Conservation (phyloP, 1,140 invertebrate genomes). For the Oncopeltus fasciatus region DNA sequence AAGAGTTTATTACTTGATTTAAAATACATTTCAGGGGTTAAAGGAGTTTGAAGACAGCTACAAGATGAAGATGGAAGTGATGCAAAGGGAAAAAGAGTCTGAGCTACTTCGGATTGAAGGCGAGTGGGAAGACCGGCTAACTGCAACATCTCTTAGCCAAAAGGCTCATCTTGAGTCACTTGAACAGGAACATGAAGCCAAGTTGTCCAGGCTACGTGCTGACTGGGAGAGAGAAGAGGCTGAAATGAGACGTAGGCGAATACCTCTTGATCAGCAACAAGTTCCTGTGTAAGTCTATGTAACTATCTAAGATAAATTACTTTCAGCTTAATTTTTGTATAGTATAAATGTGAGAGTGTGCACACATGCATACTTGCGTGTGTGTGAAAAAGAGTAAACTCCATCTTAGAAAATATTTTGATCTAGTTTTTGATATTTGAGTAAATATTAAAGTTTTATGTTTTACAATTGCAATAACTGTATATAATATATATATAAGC, state of each 20-base stretch:
- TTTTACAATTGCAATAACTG: too few species aligned
- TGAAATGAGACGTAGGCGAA: neutral
- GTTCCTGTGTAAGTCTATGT: neutral
- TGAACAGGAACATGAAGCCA: conserved; percentile 7
- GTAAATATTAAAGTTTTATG: too few species aligned
- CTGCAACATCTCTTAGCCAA: conserved; percentile 10
- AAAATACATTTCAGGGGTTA: conserved; percentile 2
- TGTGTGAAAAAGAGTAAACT: too few species aligned
- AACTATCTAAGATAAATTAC: neutral
- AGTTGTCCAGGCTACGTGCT: neutral
- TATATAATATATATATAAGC: too few species aligned
- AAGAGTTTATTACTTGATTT: too few species aligned
- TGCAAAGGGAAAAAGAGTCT: conserved; percentile 14
- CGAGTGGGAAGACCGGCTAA: conserved; percentile 18
- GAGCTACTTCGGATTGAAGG: conserved; percentile 11
- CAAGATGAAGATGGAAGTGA: neutral
- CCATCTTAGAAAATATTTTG: too few species aligned
- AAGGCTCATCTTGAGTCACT: conserved; percentile 10
- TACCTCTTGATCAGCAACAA: neutral
- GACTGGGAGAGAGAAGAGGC: conserved; percentile 13
- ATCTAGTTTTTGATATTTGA: too few species aligned
- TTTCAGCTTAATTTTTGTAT: too few species aligned
- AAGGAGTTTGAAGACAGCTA: conserved; percentile 3
- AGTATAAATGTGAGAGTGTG: too few species aligned
- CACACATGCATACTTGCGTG: too few species aligned